These are phyloP conservation scores for Orussus abietinus DNA, from an alignment of 1,140 invertebrate genomes.

Conservation along the genomic window DNA sequence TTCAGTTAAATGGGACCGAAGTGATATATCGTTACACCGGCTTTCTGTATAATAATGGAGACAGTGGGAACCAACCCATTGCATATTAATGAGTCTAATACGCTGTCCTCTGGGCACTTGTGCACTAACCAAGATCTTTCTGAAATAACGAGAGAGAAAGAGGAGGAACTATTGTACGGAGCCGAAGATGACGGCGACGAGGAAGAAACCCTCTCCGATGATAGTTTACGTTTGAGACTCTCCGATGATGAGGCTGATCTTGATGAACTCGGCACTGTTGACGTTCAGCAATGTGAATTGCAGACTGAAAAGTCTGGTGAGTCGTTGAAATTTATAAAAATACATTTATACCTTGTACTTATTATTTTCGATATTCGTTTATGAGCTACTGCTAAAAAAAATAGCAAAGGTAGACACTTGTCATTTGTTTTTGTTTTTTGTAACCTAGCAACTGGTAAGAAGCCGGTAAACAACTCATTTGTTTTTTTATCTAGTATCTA, in stretches of 20 bases:
- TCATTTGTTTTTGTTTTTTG: no score
- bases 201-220: constrained; percentile 41
- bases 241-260: constrained; percentile 41
- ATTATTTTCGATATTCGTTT: no score
- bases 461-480: no score
- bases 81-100: constrained; percentile 30
- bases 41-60: constrained; percentile 35
- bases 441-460: no score
- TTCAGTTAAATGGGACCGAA: constrained; percentile 23
- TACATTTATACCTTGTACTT: no score
- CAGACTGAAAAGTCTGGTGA: constrained; percentile 7
- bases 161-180: constrained; percentile 34
- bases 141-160: constrained; percentile 33
- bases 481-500: no score
- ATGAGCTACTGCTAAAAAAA: no score
- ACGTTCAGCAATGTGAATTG: neutral
- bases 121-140: constrained; percentile 20
- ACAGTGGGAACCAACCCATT: constrained; percentile 30
- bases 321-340: no score
- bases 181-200: constrained; percentile 38
- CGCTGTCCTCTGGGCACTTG: constrained; percentile 20
- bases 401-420: no score
- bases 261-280: constrained; percentile 16
- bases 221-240: constrained; percentile 42
- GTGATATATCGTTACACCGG: constrained; percentile 18